These are phyloP conservation scores for Phoenicopterus ruber DNA, from an alignment of 2,113 vertebrate genomes.

Conservation along the genomic window DNA sequence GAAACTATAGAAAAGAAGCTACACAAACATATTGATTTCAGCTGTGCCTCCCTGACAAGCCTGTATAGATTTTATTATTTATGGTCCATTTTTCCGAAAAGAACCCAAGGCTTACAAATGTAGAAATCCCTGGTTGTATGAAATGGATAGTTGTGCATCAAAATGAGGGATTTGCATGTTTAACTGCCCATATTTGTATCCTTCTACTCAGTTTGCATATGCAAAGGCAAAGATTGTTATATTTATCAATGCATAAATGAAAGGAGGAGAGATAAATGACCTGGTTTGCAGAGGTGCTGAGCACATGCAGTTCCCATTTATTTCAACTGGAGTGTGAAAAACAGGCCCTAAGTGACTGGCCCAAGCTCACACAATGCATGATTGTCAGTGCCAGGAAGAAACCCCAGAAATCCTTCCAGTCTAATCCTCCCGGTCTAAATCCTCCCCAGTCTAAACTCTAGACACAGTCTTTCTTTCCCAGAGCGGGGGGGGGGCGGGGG, in stretches of 20 bases:
- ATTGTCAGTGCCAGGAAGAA: conserved; percentile 48
- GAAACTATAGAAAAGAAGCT: background rate
- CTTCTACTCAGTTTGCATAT: background rate
- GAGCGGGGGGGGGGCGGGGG: too few relatives aligned
- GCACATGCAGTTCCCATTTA: conserved; percentile 42
- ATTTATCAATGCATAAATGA: conserved; percentile 48
- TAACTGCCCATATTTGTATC: conserved; percentile 12
- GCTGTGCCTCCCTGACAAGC: background rate
- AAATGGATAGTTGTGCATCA: background rate
- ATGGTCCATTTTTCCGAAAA: background rate
- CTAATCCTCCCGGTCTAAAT: conserved; percentile 43
- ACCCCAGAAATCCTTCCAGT: conserved; percentile 37
- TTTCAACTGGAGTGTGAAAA: conserved; percentile 60
- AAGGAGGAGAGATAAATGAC: conserved; percentile 32
- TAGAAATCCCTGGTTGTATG: background rate
- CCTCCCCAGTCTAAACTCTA: background rate
- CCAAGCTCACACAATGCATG: conserved; percentile 37
- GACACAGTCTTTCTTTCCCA: background rate
- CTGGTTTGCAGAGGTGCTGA: conserved; percentile 53
- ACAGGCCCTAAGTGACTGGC: conserved; percentile 40
- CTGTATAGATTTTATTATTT: background rate
- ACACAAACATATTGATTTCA: conserved; percentile 6
- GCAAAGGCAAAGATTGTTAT: background rate
- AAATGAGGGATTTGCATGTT: conserved; percentile 26
- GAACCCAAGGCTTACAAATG: background rate